Percentiles rank a stretch among this genome's conserved stretches.
Evolutionary conservation across 2,113 vertebrate species (phyloP).

Genomic region (Dasyprocta punctata): DNA sequence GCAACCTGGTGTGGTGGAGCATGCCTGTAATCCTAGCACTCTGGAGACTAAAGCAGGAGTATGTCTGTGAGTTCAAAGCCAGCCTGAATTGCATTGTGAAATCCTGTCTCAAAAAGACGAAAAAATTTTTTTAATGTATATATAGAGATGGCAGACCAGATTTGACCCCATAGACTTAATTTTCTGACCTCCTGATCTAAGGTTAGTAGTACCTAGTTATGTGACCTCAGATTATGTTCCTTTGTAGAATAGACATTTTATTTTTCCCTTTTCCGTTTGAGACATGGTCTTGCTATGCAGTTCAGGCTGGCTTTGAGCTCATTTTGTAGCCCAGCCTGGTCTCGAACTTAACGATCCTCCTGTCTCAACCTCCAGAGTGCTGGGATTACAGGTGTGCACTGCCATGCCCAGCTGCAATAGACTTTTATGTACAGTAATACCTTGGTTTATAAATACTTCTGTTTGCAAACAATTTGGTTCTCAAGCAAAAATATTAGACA

Average conservation of each 20-base stretch:
- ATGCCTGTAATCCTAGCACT: background rate
- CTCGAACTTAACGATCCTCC: too few species aligned
- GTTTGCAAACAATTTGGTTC: background rate
- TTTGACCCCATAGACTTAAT: background rate
- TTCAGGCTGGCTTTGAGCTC: too few species aligned
- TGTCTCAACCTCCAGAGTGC: too few species aligned
- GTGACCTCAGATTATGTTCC: background rate
- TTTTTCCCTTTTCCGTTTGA: too few species aligned
- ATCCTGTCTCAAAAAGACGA: background rate
- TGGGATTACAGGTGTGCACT: too few species aligned
- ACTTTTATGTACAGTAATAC: background rate
- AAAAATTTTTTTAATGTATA: too few species aligned
- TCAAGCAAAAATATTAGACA: background rate
- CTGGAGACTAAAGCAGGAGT: background rate
- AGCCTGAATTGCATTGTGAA: background rate
- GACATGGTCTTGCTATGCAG: too few species aligned
- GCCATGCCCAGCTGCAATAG: too few species aligned
- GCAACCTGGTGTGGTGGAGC: background rate
- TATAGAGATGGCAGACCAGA: background rate
- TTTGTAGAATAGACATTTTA: background rate
- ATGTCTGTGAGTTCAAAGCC: background rate
- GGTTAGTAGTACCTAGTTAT: conserved; percentile 29
- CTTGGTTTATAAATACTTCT: background rate
- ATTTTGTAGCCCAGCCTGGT: too few species aligned
- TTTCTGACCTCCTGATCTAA: background rate